Evolutionary conservation across 2,797 vertebrate species (phyloP).

Genomic region (Etheostoma nigrum): DNA sequence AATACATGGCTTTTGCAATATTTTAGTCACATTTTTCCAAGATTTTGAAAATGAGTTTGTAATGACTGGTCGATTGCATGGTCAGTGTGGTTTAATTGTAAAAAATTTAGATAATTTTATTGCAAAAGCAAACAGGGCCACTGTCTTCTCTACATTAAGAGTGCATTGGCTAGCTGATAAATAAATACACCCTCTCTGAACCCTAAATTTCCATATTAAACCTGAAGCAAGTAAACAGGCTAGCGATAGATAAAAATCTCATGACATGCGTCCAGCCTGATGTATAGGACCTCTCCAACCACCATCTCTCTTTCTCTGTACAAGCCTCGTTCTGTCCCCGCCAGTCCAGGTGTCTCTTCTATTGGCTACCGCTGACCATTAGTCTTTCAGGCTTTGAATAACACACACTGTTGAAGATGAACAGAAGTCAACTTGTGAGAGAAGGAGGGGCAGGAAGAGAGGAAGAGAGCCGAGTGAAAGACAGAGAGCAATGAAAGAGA

Average conservation of each 20-base stretch:
- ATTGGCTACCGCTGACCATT: conserved; percentile 73
- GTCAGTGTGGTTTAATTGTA: background rate
- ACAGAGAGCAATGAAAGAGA: conserved; percentile 75
- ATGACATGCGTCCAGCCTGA: conserved; percentile 62
- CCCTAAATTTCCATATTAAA: conserved; percentile 66
- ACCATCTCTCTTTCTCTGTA: conserved; percentile 63
- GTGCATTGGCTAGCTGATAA: conserved; percentile 13
- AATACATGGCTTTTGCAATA: background rate
- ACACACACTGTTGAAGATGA: conserved; percentile 74
- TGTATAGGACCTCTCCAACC: conserved; percentile 67
- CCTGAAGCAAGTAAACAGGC: conserved; percentile 50
- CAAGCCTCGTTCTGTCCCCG: conserved; percentile 70
- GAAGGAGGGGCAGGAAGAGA: conserved; percentile 77
- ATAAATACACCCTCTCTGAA: conserved; percentile 35
- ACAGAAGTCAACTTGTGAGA: conserved; percentile 81
- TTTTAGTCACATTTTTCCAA: background rate
- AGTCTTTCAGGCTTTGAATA: conserved; percentile 77
- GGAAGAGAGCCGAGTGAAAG: conserved; percentile 77
- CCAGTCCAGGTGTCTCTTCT: conserved; percentile 77
- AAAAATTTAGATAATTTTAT: background rate
- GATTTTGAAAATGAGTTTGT: background rate
- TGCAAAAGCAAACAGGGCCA: background rate
- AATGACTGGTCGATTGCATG: background rate
- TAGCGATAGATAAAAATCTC: conserved; percentile 64
- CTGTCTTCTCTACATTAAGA: conserved; percentile 6